phyloP scores from a whole-genome alignment of 2,888 invertebrate species.

The Spilarctia lutea region DNA sequence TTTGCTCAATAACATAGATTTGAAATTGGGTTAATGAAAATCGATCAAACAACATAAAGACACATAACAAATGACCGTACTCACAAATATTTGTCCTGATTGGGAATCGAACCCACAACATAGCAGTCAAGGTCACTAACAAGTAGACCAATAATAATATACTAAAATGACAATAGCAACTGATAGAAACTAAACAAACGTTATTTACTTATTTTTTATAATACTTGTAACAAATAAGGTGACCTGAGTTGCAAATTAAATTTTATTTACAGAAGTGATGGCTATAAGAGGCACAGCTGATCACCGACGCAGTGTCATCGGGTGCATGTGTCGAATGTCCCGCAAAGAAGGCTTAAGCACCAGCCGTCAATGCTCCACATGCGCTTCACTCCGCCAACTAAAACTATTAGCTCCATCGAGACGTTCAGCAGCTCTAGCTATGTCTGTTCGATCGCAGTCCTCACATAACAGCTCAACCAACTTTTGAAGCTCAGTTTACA shows the following conservation, averaged over 20 bases:
- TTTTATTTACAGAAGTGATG: conserved; percentile 56
- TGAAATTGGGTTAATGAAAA: too few relatives aligned
- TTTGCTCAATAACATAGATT: too few relatives aligned
- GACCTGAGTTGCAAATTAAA: not conserved
- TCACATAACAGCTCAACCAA: not conserved
- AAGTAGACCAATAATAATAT: too few relatives aligned
- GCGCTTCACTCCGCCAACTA: conserved; percentile 43
- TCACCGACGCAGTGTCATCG: conserved; percentile 39
- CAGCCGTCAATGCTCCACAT: conserved; percentile 41
- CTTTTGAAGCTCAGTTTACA: not conserved
- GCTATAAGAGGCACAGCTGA: conserved; percentile 51
- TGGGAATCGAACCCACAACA: too few relatives aligned
- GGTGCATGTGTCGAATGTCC: conserved; percentile 47
- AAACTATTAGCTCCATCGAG: conserved; percentile 23
- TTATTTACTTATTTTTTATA: too few relatives aligned
- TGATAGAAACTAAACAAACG: not conserved
- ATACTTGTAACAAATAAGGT: too few relatives aligned
- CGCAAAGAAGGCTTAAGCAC: conserved; percentile 14
- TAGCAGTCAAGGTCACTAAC: too few relatives aligned
- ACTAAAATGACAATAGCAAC: too few relatives aligned
- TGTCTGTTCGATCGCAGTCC: conserved; percentile 33
- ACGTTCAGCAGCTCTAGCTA: not conserved
- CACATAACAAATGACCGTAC: too few relatives aligned
- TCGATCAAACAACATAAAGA: too few relatives aligned
- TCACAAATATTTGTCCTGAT: too few relatives aligned